These are phyloP conservation scores for Myocastor coypus DNA, from an alignment of 2,113 vertebrate genomes.

Conservation along the genomic window DNA sequence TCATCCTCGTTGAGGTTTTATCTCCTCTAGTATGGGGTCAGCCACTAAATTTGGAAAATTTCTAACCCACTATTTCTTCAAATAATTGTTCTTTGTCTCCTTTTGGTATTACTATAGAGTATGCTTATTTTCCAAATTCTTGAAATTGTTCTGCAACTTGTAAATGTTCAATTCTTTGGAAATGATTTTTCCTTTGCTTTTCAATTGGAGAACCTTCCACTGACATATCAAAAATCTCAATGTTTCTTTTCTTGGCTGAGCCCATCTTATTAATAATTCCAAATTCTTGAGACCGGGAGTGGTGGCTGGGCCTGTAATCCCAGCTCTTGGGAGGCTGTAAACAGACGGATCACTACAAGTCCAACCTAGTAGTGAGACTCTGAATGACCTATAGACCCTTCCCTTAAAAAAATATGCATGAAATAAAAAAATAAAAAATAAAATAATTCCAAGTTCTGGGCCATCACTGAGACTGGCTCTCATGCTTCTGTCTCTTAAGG, in stretches of 20 bases:
- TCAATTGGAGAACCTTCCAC: background rate
- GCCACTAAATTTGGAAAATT: background rate
- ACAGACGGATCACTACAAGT: too few species aligned
- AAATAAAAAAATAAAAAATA: too few species aligned
- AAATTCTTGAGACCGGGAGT: background rate
- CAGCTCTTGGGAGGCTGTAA: too few species aligned
- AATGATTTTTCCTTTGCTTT: background rate
- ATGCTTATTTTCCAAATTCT: background rate
- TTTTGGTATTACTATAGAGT: background rate
- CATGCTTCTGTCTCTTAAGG: background rate
- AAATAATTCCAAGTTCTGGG: too few species aligned
- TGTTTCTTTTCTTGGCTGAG: background rate
- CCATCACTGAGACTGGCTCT: background rate
- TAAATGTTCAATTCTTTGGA: background rate
- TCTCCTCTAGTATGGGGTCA: background rate
- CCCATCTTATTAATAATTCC: background rate
- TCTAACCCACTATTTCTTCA: background rate
- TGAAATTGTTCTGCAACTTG: background rate
- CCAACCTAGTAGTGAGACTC: too few species aligned
- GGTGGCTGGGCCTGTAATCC: too few species aligned
- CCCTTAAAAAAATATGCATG: too few species aligned
- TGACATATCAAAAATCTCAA: background rate
- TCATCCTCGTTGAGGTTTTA: background rate
- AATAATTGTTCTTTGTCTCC: background rate
- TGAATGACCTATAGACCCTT: too few species aligned